A percentile compares a stretch with the other conserved stretches of the same genome.
Conservation (phyloP, 2,888 invertebrate species). For the Troides helena region DNA sequence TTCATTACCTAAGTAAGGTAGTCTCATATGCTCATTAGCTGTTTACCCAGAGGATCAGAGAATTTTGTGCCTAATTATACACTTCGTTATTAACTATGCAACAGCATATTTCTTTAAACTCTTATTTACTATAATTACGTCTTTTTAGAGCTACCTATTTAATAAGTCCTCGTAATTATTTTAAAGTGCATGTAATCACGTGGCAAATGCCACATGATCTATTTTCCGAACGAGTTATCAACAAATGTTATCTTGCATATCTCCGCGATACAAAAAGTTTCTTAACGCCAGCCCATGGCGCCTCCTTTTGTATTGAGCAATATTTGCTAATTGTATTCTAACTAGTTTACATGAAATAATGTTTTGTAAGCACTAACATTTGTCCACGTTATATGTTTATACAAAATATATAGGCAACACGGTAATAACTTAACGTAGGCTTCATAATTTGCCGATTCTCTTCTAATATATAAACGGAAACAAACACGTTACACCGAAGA, state of each 20-base stretch:
- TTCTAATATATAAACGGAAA: neutral
- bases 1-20: too few relatives aligned
- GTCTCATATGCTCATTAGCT: too few relatives aligned
- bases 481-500: too few relatives aligned
- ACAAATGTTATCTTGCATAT: slow-evolving; percentile 51
- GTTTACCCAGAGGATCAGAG: too few relatives aligned
- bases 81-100: too few relatives aligned
- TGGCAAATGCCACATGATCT: slow-evolving; percentile 43
- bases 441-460: too few relatives aligned
- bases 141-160: neutral
- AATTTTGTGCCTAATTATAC: too few relatives aligned
- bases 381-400: slow-evolving; percentile 19
- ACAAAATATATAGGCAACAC: slow-evolving; percentile 15
- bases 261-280: slow-evolving; percentile 46
- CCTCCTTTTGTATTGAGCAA: slow-evolving; percentile 57
- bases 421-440: neutral
- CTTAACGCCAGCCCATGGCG: slow-evolving; percentile 46
- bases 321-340: slow-evolving; percentile 47
- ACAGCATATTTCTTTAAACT: too few relatives aligned
- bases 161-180: slow-evolving; percentile 30
- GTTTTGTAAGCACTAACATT: slow-evolving; percentile 19
- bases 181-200: slow-evolving; percentile 36
- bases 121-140: too few relatives aligned
- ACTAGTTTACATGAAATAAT: slow-evolving; percentile 31
- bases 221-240: slow-evolving; percentile 47